phyloP scores from a whole-genome alignment of 2,113 vertebrate species.

The Lasiurus borealis region DNA sequence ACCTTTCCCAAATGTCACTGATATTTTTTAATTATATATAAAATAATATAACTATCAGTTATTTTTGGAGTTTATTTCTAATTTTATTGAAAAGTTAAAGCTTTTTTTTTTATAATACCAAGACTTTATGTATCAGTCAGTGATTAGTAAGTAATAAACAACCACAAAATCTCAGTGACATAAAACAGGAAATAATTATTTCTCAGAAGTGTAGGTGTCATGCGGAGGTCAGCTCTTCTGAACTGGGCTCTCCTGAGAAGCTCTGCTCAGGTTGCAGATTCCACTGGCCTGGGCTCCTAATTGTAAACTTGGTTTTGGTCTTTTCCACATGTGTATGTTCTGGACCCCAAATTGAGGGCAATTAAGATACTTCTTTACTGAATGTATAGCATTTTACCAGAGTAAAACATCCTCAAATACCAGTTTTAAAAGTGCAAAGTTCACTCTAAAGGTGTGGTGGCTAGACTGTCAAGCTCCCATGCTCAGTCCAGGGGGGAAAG shows the following conservation, averaged over 20 bases:
- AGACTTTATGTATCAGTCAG: not conserved
- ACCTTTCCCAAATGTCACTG: conserved; percentile 18
- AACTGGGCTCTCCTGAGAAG: not conserved
- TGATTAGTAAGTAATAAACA: not conserved
- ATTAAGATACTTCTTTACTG: not conserved
- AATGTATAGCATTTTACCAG: not conserved
- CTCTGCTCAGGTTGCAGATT: not conserved
- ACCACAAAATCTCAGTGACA: not conserved
- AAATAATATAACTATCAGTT: not conserved
- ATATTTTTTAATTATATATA: not conserved
- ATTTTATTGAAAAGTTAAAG: conserved; percentile 31
- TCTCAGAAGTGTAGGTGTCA: not conserved
- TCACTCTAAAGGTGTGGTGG: not conserved
- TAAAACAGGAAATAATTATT: not conserved
- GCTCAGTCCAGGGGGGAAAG: not conserved
- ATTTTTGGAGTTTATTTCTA: conserved; percentile 41
- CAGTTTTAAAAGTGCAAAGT: not conserved
- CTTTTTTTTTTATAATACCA: not conserved
- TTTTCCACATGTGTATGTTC: not conserved
- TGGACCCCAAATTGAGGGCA: not conserved
- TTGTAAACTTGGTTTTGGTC: not conserved
- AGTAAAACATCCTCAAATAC: conserved; percentile 16
- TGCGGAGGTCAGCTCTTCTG: not conserved
- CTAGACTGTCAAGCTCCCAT: not conserved
- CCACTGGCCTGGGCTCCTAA: no score